A percentile compares a stretch with the other conserved stretches of the same genome.
Conservation (phyloP, 2,113 vertebrate species). For the Pardalotus punctatus region DNA sequence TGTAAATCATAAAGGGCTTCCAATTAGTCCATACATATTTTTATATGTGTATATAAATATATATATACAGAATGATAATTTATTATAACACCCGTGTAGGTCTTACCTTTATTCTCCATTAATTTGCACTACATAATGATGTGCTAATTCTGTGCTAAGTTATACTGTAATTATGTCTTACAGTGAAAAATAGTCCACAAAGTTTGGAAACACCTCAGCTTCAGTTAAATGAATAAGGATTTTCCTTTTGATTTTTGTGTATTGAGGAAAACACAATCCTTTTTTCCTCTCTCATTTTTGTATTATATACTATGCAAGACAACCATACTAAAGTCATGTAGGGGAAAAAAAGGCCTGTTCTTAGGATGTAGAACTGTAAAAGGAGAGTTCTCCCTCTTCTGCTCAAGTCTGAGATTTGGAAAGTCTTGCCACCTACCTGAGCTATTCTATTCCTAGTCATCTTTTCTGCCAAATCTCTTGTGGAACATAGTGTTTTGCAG, state of each 20-base stretch:
- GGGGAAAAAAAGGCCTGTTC: fast-evolving
- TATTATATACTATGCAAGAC: neutral
- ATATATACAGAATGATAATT: neutral
- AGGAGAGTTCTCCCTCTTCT: neutral
- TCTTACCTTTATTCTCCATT: neutral
- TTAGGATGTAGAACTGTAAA: neutral
- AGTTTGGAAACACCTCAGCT: neutral
- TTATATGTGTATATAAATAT: neutral
- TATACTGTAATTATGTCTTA: neutral
- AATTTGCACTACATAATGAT: neutral
- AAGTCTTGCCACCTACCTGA: neutral
- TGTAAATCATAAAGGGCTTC: neutral
- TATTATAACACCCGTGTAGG: neutral
- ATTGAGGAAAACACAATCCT: neutral
- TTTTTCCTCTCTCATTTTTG: neutral
- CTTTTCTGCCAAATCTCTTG: neutral
- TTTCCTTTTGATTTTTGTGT: neutral
- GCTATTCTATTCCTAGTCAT: neutral
- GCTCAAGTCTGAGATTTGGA: neutral
- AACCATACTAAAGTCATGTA: neutral
- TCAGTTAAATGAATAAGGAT: neutral
- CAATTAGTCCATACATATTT: neutral
- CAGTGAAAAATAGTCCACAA: neutral
- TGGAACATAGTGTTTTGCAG: neutral
- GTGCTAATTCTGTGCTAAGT: neutral